Percentiles rank a stretch among this genome's conserved stretches.
Evolutionary conservation across 1,140 invertebrate species (phyloP).

Genomic region (Tetramorium alpestre): DNA sequence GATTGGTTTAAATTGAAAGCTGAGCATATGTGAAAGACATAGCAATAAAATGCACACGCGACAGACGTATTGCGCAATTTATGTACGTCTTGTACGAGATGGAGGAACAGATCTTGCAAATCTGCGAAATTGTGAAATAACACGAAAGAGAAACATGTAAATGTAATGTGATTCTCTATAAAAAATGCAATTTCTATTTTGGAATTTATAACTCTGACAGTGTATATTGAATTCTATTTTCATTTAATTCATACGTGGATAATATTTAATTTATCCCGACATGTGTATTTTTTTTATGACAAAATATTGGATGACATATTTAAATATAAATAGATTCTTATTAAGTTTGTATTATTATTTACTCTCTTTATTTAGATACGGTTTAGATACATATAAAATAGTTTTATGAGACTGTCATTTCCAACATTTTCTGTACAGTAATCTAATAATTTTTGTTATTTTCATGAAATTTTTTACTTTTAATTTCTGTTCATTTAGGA

Average conservation of each 20-base stretch:
- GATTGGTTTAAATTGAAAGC: conserved; percentile 15
- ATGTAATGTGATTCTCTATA: neutral
- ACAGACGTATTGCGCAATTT: conserved; percentile 14
- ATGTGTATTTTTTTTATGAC: neutral
- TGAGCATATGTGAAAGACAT: neutral
- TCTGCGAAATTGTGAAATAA: conserved; percentile 31
- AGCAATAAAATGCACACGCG: conserved; percentile 20
- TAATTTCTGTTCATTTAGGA: neutral
- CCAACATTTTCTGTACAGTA: no score
- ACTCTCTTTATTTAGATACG: neutral
- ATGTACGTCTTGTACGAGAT: conserved; percentile 1
- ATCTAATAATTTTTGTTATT: neutral
- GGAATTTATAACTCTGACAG: neutral
- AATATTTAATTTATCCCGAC: neutral
- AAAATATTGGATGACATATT: no score
- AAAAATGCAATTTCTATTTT: neutral
- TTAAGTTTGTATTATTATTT: neutral
- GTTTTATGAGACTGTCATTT: neutral
- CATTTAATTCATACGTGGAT: neutral
- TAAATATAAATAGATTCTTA: no score
- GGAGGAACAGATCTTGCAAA: neutral
- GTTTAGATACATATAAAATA: neutral
- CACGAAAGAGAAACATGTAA: neutral
- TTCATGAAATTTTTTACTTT: neutral
- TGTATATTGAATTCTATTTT: neutral